phyloP scores from a whole-genome alignment of 1,140 invertebrate genomes.

The Monochamus saltuarius region DNA sequence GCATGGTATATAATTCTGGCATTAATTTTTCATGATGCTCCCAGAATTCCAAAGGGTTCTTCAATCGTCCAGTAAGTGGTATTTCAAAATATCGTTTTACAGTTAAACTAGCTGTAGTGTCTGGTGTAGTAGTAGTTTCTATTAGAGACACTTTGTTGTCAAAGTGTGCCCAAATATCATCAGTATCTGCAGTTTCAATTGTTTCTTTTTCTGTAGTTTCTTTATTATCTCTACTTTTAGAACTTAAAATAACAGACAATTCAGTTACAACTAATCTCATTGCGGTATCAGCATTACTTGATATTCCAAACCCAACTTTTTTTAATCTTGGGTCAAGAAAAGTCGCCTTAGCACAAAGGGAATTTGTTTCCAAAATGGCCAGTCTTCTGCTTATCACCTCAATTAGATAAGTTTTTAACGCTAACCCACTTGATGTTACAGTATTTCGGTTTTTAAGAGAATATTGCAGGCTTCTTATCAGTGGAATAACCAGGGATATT shows the following conservation, averaged over 20 bases:
- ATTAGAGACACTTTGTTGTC: constrained; percentile 13
- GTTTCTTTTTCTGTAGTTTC: not conserved
- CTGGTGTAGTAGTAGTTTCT: constrained; percentile 1
- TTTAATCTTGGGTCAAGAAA: constrained; percentile 44
- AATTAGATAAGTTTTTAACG: constrained; percentile 10
- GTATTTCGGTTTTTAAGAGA: constrained; percentile 23
- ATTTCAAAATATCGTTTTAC: constrained; percentile 27
- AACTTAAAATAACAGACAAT: constrained; percentile 17
- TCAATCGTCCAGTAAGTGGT: constrained; percentile 25
- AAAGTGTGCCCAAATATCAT: constrained; percentile 22
- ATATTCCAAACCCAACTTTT: constrained; percentile 40
- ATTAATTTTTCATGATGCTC: constrained; percentile 27
- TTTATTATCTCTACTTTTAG: constrained; percentile 10
- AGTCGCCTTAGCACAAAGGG: constrained; percentile 38
- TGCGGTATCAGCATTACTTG: constrained; percentile 42
- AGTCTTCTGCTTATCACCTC: constrained; percentile 23
- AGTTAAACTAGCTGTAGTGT: constrained; percentile 6
- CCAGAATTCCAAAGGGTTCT: constrained; percentile 36
- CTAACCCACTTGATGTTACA: constrained; percentile 3
- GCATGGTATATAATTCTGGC: constrained; percentile 30
- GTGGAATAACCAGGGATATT: constrained; percentile 39
- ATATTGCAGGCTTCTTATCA: constrained; percentile 40
- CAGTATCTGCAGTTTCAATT: not conserved
- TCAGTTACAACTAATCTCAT: constrained; percentile 39
- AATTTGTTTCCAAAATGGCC: constrained; percentile 32